phyloP scores from a whole-genome alignment of 2,888 invertebrate genomes.

The Epistrophe eligans region DNA sequence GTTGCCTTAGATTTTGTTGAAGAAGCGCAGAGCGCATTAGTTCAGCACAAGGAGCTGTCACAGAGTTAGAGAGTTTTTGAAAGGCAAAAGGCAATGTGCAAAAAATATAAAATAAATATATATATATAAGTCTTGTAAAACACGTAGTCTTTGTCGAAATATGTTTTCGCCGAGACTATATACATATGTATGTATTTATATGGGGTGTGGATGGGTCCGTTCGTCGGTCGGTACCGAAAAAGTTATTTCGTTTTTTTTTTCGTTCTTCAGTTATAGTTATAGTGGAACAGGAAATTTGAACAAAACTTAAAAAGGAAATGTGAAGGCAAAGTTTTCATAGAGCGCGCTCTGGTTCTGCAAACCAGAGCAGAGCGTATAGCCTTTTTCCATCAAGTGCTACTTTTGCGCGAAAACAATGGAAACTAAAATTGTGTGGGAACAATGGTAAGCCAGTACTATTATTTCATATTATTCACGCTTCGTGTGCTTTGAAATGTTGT shows the following conservation, averaged over 20 bases:
- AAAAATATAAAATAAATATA: neutral
- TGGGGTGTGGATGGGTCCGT: neutral
- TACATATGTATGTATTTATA: neutral
- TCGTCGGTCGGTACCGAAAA: constrained; percentile 32
- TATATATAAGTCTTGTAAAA: constrained; percentile 45
- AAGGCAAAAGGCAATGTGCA: constrained; percentile 41
- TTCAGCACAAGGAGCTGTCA: constrained; percentile 63
- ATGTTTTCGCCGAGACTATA: constrained; percentile 27
- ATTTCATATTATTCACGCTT: constrained; percentile 9
- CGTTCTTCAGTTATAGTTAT: constrained; percentile 10
- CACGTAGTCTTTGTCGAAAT: constrained; percentile 60
- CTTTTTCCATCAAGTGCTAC: constrained; percentile 22
- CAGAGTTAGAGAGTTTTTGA: constrained; percentile 54
- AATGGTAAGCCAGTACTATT: constrained; percentile 40
- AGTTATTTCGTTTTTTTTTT: constrained; percentile 27
- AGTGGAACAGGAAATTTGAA: constrained; percentile 70
- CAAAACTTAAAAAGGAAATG: constrained; percentile 59
- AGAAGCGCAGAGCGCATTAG: constrained; percentile 51
- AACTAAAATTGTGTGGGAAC: constrained; percentile 44
- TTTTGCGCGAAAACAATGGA: constrained; percentile 31
- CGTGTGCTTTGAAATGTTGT: constrained; percentile 33
- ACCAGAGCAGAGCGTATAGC: constrained; percentile 31
- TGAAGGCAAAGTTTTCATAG: constrained; percentile 51
- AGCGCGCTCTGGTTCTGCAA: neutral
- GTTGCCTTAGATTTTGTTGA: constrained; percentile 34